Base-by-base conservation (phyloP, 2,888 invertebrate genomes). In the Merodon equestris region DNA sequence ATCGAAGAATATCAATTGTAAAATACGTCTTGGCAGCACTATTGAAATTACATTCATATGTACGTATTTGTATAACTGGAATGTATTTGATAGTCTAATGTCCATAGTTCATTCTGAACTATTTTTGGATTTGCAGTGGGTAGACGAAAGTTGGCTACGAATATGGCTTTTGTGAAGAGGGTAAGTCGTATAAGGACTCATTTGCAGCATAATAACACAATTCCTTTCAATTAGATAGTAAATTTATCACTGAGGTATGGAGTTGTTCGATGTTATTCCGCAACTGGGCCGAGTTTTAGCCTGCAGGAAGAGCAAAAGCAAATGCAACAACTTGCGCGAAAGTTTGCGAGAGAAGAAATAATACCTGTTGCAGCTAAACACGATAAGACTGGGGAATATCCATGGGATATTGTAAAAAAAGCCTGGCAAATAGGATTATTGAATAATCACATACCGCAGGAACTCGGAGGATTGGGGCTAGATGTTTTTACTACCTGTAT, bases 341-440 rank as follows among this genome's bases (percentile, higher is more conserved):
- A 98, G 89, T 98, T 99, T 90, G 92, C 96, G 0, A 91, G 91
- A 71, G 98, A 99, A 84, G 98, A 98, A 90, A 94, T 98, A 81
- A 92, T 97, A 64, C 98, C 98, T 0, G 93, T 92, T 51, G 98
- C 98, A 0, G 94, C 95, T 0, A 93, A 98, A 70, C 92, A 96
- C 88, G 98, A 99, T 90, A 93, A 92, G 88, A 93, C 93, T 57
- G 98, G 98, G 81, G 94, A 96, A 90, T 99, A 95, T 90, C 98
- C 99, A 0, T 96, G 95, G 96, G 96, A 96, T 9, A 91, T 99
- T 71, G 91, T 98, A 14, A 98, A 98, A 91, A 97, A 98, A 88
- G 97, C 97, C 0, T 97, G 96, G 93, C 89, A 90, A 57, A 85
- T 97, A 40, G 99, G 98, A 14, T 91, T 99, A 9, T 92, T 97